Evolutionary conservation across 64 coral and sea anemone species (phyloP).

Genomic region (Montipora sp.): DNA sequence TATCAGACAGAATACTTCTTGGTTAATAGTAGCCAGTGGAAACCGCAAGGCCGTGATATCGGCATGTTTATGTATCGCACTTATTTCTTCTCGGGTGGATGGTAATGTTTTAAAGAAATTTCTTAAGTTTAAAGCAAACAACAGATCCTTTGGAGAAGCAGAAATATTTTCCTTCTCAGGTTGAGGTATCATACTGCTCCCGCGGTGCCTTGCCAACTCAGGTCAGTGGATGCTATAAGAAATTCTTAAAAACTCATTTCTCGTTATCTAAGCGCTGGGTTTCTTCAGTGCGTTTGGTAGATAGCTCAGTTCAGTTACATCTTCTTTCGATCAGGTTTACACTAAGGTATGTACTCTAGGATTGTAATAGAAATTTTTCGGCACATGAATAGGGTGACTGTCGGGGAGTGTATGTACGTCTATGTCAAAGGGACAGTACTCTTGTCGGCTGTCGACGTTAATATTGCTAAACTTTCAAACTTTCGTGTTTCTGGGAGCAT

Average conservation of each 20-base stretch:
- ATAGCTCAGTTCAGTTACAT: background rate
- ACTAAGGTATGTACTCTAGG: slow-evolving; percentile 17
- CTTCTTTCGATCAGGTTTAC: background rate
- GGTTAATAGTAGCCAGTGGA: background rate
- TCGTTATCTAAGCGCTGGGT: background rate
- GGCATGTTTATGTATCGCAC: background rate
- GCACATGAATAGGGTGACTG: background rate
- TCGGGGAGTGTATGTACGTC: background rate
- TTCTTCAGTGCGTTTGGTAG: background rate
- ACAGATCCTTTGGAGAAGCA: no score
- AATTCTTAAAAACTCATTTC: slow-evolving; percentile 1
- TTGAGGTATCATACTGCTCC: background rate
- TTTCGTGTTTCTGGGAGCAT: slow-evolving; percentile 35
- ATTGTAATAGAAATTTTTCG: background rate
- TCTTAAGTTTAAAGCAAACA: no score
- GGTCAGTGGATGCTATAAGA: slow-evolving; percentile 26
- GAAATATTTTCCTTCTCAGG: no score
- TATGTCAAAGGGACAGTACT: background rate
- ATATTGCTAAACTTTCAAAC: slow-evolving; percentile 16
- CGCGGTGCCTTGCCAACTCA: slow-evolving; percentile 31
- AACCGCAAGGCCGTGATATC: background rate
- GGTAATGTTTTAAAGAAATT: no score
- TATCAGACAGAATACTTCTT: no score
- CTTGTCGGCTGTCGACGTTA: background rate
- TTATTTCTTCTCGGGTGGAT: no score